Evolutionary conservation across 2,888 invertebrate species (phyloP), one percentile per base, ranked within the genome.

Genomic region (Eubasilissa splendida): DNA sequence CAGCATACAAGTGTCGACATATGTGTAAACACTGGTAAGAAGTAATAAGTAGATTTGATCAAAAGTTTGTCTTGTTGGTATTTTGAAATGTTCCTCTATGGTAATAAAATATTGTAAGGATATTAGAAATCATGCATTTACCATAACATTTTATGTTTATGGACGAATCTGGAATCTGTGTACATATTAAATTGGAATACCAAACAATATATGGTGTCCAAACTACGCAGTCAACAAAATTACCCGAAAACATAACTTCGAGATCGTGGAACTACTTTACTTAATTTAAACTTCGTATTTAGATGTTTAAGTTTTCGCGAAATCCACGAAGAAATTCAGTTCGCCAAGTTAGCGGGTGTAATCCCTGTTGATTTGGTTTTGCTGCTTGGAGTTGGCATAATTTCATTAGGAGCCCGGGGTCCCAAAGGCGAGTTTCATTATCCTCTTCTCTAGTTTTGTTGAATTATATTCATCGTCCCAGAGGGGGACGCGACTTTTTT

Each of bases 391-490:
- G 77, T 70, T 80, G 80, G 76, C 75, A 82, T 80, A 82, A 82
- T 82, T 82, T 82, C 82, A 82, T 82, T 82, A 82, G 71, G 77
- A 74, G 58, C 58, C 76, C 33, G 59, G 71, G 58, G 80, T 82
- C 82, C 82, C 82, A 59, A 22, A 76, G 82, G 82, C 76, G 71
- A 76, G 76, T 79, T 82, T 82, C 71, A 80, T 82, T 82, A 80
- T 76, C 78, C 58, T 77, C 77, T 82, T 82, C 82, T 82, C 80
- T 82, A 82, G 82, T 82, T 82, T 82, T 76, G 33, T 54, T 42
- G 79, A 78, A 82, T 82, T 80, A 82, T 82, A 82, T 82, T 82
- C 82, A 82, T 82, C 70, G 82, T 76, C 82, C 82, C 82, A 63
- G 50, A 63, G 54, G 63, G 22, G 73, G 77, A 60, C 58, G 76